A percentile compares a stretch with the other conserved stretches of the same genome.
Evolutionary conservation across 2,888 invertebrate genomes (phyloP).

Genomic region (Nephrocerus scutellatus): DNA sequence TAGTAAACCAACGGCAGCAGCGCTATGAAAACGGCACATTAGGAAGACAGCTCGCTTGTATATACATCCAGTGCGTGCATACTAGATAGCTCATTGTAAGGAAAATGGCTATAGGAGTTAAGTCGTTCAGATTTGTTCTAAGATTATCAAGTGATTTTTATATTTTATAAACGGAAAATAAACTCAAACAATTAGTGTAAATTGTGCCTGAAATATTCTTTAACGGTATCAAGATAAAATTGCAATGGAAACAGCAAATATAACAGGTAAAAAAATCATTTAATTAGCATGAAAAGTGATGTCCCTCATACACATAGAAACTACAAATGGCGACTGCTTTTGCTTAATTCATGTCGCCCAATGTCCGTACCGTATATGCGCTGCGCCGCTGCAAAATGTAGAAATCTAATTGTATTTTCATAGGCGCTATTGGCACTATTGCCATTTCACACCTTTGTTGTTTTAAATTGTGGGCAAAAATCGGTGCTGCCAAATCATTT

Average conservation of each 20-base stretch:
- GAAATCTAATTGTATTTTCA: too few species aligned
- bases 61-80: background rate
- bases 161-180: constrained; percentile 21
- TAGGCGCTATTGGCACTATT: too few species aligned
- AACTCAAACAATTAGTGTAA: constrained; percentile 17
- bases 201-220: constrained; percentile 19
- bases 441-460: too few species aligned
- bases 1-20: too few species aligned
- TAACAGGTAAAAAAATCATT: constrained; percentile 34
- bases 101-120: constrained; percentile 36
- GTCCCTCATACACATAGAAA: constrained; percentile 27
- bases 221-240: constrained; percentile 19
- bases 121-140: constrained; percentile 26
- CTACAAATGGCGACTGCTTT: constrained; percentile 44
- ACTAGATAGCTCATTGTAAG: constrained; percentile 6
- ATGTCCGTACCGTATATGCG: too few species aligned
- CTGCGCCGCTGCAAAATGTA: too few species aligned
- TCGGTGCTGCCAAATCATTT: too few species aligned
- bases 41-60: too few species aligned
- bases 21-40: too few species aligned
- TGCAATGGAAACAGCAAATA: constrained; percentile 32
- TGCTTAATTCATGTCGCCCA: constrained; percentile 26
- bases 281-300: constrained; percentile 25
- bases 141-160: constrained; percentile 23
- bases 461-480: too few species aligned